Conservation (phyloP, 2,888 invertebrate species). For the Imbricaverruca yamaguchii region DNA sequence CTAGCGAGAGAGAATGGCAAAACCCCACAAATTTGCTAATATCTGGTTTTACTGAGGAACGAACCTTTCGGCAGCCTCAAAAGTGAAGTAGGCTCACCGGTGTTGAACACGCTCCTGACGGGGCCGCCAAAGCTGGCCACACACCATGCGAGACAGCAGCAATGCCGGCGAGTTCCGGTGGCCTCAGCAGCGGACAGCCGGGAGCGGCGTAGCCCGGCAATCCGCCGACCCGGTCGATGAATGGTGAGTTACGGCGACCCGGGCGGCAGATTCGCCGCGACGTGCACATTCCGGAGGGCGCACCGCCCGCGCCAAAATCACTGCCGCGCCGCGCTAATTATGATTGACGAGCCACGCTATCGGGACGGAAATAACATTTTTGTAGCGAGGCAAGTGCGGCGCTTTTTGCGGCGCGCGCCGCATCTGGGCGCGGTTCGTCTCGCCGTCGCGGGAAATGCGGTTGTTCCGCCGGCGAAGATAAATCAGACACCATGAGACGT, state of each 20-base stretch:
- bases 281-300: neutral
- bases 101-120: no score
- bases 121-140: no score
- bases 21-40: no score
- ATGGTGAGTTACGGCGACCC: no score
- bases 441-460: neutral
- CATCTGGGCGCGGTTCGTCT: neutral
- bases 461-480: neutral
- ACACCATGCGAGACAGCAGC: no score
- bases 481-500: neutral
- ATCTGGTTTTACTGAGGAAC: no score
- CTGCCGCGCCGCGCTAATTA: slow-evolving; percentile 1
- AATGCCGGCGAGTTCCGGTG: no score
- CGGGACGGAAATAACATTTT: slow-evolving; percentile 20
- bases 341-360: neutral
- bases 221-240: neutral
- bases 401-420: neutral
- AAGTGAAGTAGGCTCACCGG: no score
- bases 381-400: neutral
- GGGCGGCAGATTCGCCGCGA: no score
- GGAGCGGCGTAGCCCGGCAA: neutral
- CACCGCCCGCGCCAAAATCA: neutral
- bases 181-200: no score
- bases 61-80: no score
- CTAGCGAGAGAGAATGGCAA: no score